These are phyloP conservation scores for Tenthredo livida DNA, from an alignment of 2,888 invertebrate species.

Conservation along the genomic window DNA sequence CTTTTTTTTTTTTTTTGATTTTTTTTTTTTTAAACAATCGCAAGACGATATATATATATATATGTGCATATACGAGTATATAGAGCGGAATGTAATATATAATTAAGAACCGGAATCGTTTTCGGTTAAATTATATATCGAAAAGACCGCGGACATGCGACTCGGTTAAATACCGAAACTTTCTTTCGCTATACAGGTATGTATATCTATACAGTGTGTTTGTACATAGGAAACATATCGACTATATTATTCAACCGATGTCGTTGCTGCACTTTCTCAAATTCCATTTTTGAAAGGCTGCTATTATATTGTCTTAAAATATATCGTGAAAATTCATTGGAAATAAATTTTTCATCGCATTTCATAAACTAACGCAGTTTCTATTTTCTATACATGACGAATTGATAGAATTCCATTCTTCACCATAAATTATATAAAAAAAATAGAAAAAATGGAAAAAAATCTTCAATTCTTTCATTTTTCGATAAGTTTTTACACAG, in stretches of 20 bases:
- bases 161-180: conserved; percentile 25
- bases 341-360: neutral
- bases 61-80: neutral
- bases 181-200: conserved; percentile 24
- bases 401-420: neutral
- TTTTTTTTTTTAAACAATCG: too few species aligned
- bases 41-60: too few species aligned
- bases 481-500: neutral
- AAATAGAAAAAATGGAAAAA: neutral
- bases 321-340: neutral
- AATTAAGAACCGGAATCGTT: conserved; percentile 3
- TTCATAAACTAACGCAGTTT: neutral
- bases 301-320: neutral
- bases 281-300: conserved; percentile 42
- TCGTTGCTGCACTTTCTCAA: conserved; percentile 24
- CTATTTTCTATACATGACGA: neutral
- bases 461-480: neutral
- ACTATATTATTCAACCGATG: conserved; percentile 20
- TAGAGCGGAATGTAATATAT: neutral
- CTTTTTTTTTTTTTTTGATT: too few species aligned
- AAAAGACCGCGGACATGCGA: neutral
- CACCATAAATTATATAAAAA: neutral
- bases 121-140: neutral
- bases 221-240: neutral
- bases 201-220: neutral